phyloP scores from a whole-genome alignment of 2,797 vertebrate species.

The Gephyroberyx darwinii region DNA sequence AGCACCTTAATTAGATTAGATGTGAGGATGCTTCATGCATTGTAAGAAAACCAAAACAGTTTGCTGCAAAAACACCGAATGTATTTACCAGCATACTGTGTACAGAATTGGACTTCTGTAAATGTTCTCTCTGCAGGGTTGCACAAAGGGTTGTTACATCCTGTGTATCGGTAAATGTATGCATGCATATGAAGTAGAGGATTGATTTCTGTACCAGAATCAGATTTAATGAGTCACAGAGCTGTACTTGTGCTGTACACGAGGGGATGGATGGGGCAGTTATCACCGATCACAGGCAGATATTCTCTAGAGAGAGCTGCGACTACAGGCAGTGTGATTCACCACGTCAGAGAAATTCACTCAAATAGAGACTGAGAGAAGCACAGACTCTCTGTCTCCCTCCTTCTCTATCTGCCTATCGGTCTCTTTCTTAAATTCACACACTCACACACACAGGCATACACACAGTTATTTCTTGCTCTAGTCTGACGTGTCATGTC shows the following conservation, averaged over 20 bases:
- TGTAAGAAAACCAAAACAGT: no score
- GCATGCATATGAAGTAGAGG: neutral
- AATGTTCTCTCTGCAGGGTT: no score
- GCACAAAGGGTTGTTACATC: no score
- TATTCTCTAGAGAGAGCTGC: slow-evolving; percentile 28
- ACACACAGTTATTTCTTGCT: slow-evolving; percentile 25
- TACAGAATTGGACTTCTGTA: no score
- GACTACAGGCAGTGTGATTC: slow-evolving; percentile 43
- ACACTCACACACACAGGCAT: neutral
- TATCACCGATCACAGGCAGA: slow-evolving; percentile 51
- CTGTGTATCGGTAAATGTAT: no score
- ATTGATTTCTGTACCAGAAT: slow-evolving; percentile 1
- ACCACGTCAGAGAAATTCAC: slow-evolving; percentile 41
- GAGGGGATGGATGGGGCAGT: slow-evolving; percentile 28
- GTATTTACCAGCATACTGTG: no score
- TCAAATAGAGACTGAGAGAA: slow-evolving; percentile 34
- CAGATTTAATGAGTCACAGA: slow-evolving; percentile 29
- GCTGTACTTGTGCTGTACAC: slow-evolving; percentile 13
- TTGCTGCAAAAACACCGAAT: no score
- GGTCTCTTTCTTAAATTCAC: neutral
- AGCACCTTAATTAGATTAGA: slow-evolving; percentile 30
- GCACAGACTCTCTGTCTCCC: slow-evolving; percentile 20
- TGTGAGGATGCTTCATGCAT: neutral
- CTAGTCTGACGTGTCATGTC: slow-evolving; percentile 40
- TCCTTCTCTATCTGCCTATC: slow-evolving; percentile 5